Conservation (phyloP, 1,140 invertebrate genomes). For the Drosophila arizonae region DNA sequence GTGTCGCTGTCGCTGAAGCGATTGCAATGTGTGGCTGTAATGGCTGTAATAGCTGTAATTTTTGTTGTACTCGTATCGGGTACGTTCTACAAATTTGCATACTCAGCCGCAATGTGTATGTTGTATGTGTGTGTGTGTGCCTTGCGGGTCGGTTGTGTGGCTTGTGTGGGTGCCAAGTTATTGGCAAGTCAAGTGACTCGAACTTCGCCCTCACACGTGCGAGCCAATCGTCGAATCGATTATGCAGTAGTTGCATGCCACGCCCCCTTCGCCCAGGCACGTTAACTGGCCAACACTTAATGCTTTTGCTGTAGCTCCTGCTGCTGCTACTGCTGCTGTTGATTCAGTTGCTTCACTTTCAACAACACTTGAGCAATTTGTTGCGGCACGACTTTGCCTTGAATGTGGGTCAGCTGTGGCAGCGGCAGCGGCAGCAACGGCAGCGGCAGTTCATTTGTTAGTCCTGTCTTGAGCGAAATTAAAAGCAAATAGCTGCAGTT, state of each 20-base stretch:
- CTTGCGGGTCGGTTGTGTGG: slow-evolving; percentile 24
- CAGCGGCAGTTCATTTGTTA: slow-evolving; percentile 65
- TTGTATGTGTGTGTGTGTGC: slow-evolving; percentile 38
- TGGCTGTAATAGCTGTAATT: slow-evolving; percentile 37
- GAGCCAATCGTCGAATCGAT: slow-evolving; percentile 60
- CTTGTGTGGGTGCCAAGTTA: slow-evolving; percentile 60
- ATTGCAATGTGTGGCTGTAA: slow-evolving; percentile 27
- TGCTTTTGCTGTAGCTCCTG: slow-evolving; percentile 35
- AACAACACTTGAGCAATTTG: slow-evolving; percentile 72
- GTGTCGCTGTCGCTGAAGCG: slow-evolving; percentile 51
- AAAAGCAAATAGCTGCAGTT: slow-evolving; percentile 75
- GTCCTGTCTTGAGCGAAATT: slow-evolving; percentile 68
- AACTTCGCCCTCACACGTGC: slow-evolving; percentile 18
- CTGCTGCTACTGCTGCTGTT: slow-evolving; percentile 55
- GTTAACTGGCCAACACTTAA: slow-evolving; percentile 67
- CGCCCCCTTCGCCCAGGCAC: slow-evolving; percentile 20
- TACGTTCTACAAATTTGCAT: slow-evolving; percentile 43
- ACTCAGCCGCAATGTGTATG: slow-evolving; percentile 35
- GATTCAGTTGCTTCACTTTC: slow-evolving; percentile 66
- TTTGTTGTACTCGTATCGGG: slow-evolving; percentile 16
- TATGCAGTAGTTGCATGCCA: slow-evolving; percentile 55
- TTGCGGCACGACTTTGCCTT: slow-evolving; percentile 64
- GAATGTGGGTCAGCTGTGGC: slow-evolving; percentile 66
- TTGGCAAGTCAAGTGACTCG: slow-evolving; percentile 60
- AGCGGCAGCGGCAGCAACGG: slow-evolving; percentile 32